Evolutionary conservation across 2,888 invertebrate genomes (phyloP).

Genomic region (Rhimphoctona megacephalus): DNA sequence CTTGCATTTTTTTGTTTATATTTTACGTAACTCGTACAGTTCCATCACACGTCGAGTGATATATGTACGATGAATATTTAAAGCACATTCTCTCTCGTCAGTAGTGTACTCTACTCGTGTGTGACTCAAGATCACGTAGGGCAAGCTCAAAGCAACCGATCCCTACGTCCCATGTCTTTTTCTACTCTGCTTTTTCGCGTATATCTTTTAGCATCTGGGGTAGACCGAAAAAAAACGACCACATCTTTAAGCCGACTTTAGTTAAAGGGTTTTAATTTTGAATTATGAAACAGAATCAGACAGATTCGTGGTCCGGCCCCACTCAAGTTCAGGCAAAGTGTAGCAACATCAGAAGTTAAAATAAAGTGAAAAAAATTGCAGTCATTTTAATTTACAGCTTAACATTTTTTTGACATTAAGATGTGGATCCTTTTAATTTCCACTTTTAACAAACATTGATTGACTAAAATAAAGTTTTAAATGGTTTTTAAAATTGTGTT

Average conservation of each 20-base stretch:
- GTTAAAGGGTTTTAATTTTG: constrained; percentile 57
- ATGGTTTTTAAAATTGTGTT: neutral
- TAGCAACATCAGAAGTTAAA: neutral
- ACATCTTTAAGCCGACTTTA: constrained; percentile 22
- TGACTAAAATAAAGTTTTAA: neutral
- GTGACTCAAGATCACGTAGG: constrained; percentile 9
- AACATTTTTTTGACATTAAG: too few species aligned
- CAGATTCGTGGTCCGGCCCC: constrained; percentile 20
- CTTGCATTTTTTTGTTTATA: neutral
- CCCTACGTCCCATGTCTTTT: neutral
- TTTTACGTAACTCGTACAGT: constrained; percentile 8
- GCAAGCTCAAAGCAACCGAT: constrained; percentile 13
- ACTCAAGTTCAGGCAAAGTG: constrained; percentile 16
- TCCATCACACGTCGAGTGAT: constrained; percentile 25
- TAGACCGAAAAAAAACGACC: constrained; percentile 34
- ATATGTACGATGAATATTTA: constrained; percentile 41
- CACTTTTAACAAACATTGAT: neutral
- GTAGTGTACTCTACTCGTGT: constrained; percentile 5
- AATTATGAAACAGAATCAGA: constrained; percentile 58
- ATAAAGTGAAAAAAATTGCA: neutral
- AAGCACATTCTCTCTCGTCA: constrained; percentile 36
- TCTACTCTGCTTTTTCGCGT: constrained; percentile 1
- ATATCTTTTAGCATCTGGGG: neutral
- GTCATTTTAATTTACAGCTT: neutral
- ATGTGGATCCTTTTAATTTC: neutral